phyloP scores from a whole-genome alignment of 2,888 invertebrate species.

The Nysson spinosus region DNA sequence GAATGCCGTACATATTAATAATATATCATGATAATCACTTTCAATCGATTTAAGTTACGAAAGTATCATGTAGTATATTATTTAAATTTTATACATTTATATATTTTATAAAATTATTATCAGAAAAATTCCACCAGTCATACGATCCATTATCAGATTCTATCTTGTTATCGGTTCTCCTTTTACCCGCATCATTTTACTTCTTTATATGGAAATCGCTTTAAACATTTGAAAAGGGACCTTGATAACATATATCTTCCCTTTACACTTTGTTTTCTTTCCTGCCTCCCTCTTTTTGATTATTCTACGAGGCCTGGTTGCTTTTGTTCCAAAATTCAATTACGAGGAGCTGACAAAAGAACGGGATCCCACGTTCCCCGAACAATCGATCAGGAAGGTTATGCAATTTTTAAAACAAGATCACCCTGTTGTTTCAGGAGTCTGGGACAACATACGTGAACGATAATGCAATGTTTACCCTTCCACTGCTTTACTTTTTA shows the following conservation, averaged over 20 bases:
- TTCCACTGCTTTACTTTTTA: too few relatives aligned
- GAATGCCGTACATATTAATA: too few relatives aligned
- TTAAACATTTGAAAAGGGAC: neutral
- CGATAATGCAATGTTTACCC: neutral
- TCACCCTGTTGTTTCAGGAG: conserved; percentile 7
- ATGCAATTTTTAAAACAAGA: conserved; percentile 42
- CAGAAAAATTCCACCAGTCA: too few relatives aligned
- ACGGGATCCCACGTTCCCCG: conserved; percentile 28
- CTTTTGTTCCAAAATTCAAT: conserved; percentile 45
- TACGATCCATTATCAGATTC: too few relatives aligned
- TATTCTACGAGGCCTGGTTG: conserved; percentile 13
- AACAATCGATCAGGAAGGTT: conserved; percentile 43
- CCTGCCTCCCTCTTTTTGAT: neutral
- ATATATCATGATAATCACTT: too few relatives aligned
- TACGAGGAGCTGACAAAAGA: conserved; percentile 37
- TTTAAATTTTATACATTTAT: too few relatives aligned
- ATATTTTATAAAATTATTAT: too few relatives aligned
- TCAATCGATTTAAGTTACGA: too few relatives aligned
- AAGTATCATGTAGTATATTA: too few relatives aligned
- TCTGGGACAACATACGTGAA: neutral
- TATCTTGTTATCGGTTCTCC: neutral
- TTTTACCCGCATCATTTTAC: neutral
- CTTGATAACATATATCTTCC: conserved; percentile 3
- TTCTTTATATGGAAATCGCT: neutral
- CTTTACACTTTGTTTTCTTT: neutral